These are phyloP conservation scores for Parotia lawesii DNA, from an alignment of 2,113 vertebrate species.

Conservation along the genomic window DNA sequence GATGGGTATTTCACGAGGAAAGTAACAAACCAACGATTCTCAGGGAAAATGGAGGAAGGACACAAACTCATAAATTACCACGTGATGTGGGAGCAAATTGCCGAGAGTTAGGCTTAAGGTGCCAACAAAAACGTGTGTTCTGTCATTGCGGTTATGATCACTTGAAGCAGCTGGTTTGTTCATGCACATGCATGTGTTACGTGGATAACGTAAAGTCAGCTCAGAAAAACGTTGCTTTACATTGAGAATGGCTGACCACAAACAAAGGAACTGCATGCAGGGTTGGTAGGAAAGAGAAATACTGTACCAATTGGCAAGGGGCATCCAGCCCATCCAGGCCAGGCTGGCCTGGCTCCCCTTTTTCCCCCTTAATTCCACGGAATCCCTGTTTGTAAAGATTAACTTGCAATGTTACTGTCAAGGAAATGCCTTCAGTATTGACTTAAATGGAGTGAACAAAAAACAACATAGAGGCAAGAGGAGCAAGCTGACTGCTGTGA, in stretches of 20 bases:
- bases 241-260: constrained; percentile 60
- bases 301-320: constrained; percentile 99
- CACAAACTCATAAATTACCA: not conserved
- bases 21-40: not conserved
- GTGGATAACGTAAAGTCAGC: constrained; percentile 61
- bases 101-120: constrained; percentile 34
- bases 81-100: constrained; percentile 8
- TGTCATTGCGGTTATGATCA: not conserved
- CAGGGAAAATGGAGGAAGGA: constrained; percentile 37
- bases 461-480: constrained; percentile 59
- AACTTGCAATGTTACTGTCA: constrained; percentile 94
- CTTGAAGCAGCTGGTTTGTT: constrained; percentile 40
- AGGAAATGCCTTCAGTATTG: constrained; percentile 66
- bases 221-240: constrained; percentile 67
- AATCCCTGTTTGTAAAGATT: constrained; percentile 99
- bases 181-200: constrained; percentile 74
- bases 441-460: constrained; percentile 64
- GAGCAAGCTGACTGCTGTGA: constrained; percentile 62
- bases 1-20: constrained; percentile 36
- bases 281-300: constrained; percentile 92
- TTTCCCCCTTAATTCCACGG: constrained; percentile 99
- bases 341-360: constrained; percentile 99
- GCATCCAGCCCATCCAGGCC: constrained; percentile 99
- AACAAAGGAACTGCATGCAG: constrained; percentile 85
- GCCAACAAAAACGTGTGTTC: not conserved